Evolutionary conservation across 2,888 invertebrate species (phyloP).

Genomic region (Muschampia plurimacula): DNA sequence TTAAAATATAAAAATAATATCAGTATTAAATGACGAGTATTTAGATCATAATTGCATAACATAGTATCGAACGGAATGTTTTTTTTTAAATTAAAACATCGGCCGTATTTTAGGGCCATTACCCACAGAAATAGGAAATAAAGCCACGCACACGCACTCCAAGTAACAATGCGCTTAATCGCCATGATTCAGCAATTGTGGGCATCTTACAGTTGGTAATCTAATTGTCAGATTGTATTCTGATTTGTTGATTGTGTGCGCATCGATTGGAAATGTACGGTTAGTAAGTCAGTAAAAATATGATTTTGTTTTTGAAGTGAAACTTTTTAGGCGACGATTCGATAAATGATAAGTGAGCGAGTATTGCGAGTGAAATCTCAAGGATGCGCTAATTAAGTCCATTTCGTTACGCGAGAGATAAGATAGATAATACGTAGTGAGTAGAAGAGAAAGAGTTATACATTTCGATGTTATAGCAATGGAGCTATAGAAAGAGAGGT

Average conservation of each 20-base stretch:
- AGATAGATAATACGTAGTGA: no score
- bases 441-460: no score
- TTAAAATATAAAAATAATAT: no score
- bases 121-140: constrained; percentile 19
- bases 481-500: no score
- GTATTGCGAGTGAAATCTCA: no score
- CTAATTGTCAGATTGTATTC: constrained; percentile 78
- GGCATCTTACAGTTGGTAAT: constrained; percentile 59
- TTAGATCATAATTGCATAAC: no score
- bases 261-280: constrained; percentile 56
- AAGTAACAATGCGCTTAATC: constrained; percentile 60
- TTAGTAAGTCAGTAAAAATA: constrained; percentile 37
- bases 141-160: constrained; percentile 40
- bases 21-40: no score
- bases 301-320: background rate
- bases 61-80: background rate
- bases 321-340: no score
- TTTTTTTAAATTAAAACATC: background rate
- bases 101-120: constrained; percentile 30
- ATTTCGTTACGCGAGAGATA: no score
- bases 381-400: no score
- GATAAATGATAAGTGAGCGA: no score
- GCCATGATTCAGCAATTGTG: constrained; percentile 64
- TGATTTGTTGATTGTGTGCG: constrained; percentile 68
- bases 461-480: no score